phyloP scores from a whole-genome alignment of 2,888 invertebrate species.

The Drosophila buzzatii region DNA sequence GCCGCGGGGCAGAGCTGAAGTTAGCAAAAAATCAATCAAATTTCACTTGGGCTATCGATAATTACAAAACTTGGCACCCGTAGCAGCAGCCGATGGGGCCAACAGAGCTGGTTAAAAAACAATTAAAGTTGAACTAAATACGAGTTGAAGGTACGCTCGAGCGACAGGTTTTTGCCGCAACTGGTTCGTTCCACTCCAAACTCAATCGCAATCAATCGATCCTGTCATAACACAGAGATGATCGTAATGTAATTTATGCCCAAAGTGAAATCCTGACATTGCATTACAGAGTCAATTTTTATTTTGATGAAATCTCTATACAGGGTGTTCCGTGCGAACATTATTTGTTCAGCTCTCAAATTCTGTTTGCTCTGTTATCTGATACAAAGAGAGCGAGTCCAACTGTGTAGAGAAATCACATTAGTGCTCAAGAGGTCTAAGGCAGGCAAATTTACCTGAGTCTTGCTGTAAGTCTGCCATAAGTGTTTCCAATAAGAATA shows the following conservation, averaged over 20 bases:
- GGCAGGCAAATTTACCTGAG: slow-evolving; percentile 36
- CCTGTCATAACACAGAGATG: slow-evolving; percentile 61
- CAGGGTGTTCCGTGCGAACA: slow-evolving; percentile 41
- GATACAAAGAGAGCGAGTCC: neutral
- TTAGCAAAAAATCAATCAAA: slow-evolving; percentile 76
- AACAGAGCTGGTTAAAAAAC: slow-evolving; percentile 72
- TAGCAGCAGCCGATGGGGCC: slow-evolving; percentile 11
- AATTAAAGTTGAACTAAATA: slow-evolving; percentile 81
- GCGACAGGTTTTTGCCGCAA: slow-evolving; percentile 63
- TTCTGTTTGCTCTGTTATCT: slow-evolving; percentile 28
- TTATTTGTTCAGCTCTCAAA: slow-evolving; percentile 15
- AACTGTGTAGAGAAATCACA: slow-evolving; percentile 10
- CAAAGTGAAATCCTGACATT: slow-evolving; percentile 62
- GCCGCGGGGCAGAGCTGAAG: slow-evolving; percentile 21
- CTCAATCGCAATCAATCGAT: slow-evolving; percentile 68
- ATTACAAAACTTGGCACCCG: slow-evolving; percentile 62
- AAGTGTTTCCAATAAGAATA: slow-evolving; percentile 44
- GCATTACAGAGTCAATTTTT: slow-evolving; percentile 42
- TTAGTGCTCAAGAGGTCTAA: neutral
- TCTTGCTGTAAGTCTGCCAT: slow-evolving; percentile 3
- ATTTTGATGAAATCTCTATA: slow-evolving; percentile 27
- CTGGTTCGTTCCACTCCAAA: slow-evolving; percentile 35
- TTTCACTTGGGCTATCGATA: slow-evolving; percentile 64
- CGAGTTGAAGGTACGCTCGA: slow-evolving; percentile 24
- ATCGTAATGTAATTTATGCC: slow-evolving; percentile 76